A percentile compares a stretch with the other conserved stretches of the same genome.
phyloP scores from a whole-genome alignment of 2,113 vertebrate genomes.

The Toxotes jaculatrix region DNA sequence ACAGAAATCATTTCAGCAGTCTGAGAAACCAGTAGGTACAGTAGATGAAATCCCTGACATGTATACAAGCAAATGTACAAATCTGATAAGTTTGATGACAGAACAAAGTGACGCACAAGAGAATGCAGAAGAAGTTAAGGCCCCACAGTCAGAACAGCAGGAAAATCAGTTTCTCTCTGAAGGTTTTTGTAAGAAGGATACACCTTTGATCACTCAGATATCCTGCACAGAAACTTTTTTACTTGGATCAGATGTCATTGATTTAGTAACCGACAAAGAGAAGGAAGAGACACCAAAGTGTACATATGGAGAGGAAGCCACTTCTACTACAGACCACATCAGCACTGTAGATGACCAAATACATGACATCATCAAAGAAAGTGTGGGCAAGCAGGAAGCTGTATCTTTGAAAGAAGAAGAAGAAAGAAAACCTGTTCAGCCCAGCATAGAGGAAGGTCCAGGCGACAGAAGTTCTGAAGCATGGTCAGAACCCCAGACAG shows the following conservation, averaged over 20 bases:
- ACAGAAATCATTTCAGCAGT: background rate
- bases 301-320: background rate
- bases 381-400: background rate
- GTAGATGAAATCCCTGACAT: slow-evolving; percentile 4
- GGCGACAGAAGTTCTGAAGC: background rate
- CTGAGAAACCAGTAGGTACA: background rate
- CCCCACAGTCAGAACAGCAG: background rate
- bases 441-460: background rate
- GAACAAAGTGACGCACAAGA: slow-evolving; percentile 7
- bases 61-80: background rate
- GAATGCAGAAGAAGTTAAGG: background rate
- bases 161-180: background rate
- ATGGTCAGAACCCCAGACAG: background rate
- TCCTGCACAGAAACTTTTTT: background rate
- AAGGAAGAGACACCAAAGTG: slow-evolving; percentile 7
- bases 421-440: background rate
- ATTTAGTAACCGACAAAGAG: slow-evolving; percentile 1
- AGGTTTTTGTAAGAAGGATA: background rate
- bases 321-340: background rate
- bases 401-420: slow-evolving; percentile 4
- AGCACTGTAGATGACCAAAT: slow-evolving; percentile 3
- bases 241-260: slow-evolving; percentile 8
- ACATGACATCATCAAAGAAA: slow-evolving; percentile 1
- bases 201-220: background rate
- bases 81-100: background rate